Evolutionary conservation across 2,113 vertebrate species (phyloP).

Genomic region (Pelodiscus sinensis): DNA sequence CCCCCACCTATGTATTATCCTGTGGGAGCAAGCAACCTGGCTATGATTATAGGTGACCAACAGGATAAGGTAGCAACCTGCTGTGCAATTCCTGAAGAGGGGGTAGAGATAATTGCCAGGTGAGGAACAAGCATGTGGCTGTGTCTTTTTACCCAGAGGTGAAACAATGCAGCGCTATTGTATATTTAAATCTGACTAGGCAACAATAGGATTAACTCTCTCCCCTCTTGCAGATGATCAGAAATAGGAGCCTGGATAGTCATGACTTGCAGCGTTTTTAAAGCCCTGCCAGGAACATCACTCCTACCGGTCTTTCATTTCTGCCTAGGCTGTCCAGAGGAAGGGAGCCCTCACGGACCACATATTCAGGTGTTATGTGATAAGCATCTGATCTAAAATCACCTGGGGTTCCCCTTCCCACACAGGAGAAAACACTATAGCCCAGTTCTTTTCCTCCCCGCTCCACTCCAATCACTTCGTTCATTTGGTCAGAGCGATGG

Average conservation of each 20-base stretch:
- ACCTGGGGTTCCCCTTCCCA: neutral
- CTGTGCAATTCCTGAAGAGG: fast-evolving
- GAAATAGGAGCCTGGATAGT: neutral
- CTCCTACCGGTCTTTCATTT: neutral
- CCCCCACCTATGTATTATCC: neutral
- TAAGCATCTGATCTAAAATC: fast-evolving
- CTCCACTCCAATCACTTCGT: neutral
- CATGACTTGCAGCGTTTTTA: neutral
- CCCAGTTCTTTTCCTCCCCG: neutral
- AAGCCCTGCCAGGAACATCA: neutral
- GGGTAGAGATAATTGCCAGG: neutral
- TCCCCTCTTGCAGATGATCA: neutral
- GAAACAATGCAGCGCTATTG: neutral
- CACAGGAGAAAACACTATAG: neutral
- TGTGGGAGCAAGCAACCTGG: neutral
- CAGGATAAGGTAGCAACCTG: neutral
- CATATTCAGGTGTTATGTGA: neutral
- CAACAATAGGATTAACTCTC: neutral
- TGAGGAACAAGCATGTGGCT: fast-evolving
- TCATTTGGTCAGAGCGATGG: neutral
- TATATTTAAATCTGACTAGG: neutral
- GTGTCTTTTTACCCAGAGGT: neutral
- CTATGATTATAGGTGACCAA: neutral
- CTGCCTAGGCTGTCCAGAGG: neutral
- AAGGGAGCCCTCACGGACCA: neutral